Evolutionary conservation across 2,888 invertebrate species (phyloP).

Genomic region (Apotomis turbidana): DNA sequence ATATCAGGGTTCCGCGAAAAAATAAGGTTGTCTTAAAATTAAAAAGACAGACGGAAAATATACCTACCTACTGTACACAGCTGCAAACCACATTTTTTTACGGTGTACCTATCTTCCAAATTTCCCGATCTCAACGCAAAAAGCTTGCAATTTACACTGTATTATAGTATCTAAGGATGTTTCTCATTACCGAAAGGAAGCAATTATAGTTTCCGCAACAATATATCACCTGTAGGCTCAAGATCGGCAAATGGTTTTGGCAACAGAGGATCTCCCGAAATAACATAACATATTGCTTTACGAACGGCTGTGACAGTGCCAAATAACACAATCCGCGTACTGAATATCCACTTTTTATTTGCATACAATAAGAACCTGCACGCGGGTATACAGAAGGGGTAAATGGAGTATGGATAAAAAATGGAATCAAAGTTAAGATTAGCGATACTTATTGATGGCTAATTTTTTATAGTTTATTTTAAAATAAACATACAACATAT

Average conservation of each 20-base stretch:
- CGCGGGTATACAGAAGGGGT: not conserved
- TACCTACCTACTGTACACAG: too few relatives aligned
- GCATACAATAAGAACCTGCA: not conserved
- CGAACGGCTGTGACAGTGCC: slow-evolving; percentile 16
- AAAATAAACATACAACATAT: too few relatives aligned
- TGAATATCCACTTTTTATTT: slow-evolving; percentile 7
- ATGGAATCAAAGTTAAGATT: not conserved
- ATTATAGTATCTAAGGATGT: not conserved
- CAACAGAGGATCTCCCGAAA: slow-evolving; percentile 10
- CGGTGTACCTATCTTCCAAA: too few relatives aligned
- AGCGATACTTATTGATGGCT: too few relatives aligned
- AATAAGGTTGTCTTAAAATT: too few relatives aligned
- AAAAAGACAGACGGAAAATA: too few relatives aligned
- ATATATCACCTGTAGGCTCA: slow-evolving; percentile 9
- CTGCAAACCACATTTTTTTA: too few relatives aligned
- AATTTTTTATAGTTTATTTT: too few relatives aligned
- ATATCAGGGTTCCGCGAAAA: too few relatives aligned
- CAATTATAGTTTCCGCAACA: not conserved
- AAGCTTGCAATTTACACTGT: not conserved
- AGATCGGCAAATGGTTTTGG: slow-evolving; percentile 17
- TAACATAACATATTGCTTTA: slow-evolving; percentile 29
- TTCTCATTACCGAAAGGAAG: not conserved
- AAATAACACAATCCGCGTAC: slow-evolving; percentile 7
- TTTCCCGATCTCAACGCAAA: too few relatives aligned
- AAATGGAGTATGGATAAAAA: not conserved